These are phyloP conservation scores for Philereme transversata DNA, from an alignment of 2,888 invertebrate genomes.

Conservation along the genomic window DNA sequence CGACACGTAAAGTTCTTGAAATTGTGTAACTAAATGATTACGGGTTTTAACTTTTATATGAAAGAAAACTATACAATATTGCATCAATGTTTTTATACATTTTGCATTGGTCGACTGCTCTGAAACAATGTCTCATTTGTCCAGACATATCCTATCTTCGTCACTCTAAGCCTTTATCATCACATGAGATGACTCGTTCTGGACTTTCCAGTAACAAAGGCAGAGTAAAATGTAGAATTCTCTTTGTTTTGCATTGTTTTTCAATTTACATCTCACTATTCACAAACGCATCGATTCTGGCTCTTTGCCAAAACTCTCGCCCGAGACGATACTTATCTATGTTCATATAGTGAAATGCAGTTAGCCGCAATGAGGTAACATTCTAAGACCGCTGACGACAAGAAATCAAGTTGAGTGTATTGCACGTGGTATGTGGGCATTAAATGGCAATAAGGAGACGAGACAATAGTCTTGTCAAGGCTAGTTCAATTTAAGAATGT, in stretches of 20 bases:
- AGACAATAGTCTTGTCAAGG: constrained; percentile 46
- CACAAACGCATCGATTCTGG: constrained; percentile 24
- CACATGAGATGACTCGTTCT: neutral
- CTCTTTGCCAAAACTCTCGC: constrained; percentile 26
- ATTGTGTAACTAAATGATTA: constrained; percentile 32
- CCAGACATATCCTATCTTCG: constrained; percentile 1
- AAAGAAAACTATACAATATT: constrained; percentile 4
- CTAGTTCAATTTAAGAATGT: constrained; percentile 47
- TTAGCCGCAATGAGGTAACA: constrained; percentile 27
- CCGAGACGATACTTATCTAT: constrained; percentile 5
- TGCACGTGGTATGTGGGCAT: constrained; percentile 29
- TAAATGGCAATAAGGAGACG: constrained; percentile 34
- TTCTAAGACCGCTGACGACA: constrained; percentile 13
- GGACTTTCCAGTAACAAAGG: neutral
- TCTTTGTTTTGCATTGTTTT: neutral
- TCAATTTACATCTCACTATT: constrained; percentile 16
- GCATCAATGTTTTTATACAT: constrained; percentile 18
- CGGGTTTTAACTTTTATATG: constrained; percentile 13
- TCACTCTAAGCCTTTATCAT: neutral
- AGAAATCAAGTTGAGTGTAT: constrained; percentile 41
- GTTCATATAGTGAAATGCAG: constrained; percentile 19
- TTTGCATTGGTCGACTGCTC: neutral
- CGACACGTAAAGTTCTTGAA: constrained; percentile 52
- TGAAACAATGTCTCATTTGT: constrained; percentile 14
- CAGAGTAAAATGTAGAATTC: neutral